Percentiles rank a stretch among this genome's conserved stretches.
phyloP scores from a whole-genome alignment of 2,113 vertebrate species.

The Lynx canadensis region DNA sequence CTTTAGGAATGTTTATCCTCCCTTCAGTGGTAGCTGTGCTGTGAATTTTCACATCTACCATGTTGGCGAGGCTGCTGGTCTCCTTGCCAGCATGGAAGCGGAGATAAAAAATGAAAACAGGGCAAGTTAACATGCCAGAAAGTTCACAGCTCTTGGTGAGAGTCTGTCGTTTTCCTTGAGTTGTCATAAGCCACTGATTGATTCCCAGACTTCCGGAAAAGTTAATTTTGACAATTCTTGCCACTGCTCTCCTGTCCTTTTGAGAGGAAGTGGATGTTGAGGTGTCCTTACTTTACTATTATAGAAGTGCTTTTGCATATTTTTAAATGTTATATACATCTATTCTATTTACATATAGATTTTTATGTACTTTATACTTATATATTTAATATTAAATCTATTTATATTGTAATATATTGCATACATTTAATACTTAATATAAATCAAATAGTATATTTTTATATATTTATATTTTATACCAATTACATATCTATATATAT shows the following conservation, averaged over 20 bases:
- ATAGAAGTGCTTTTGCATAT: not conserved
- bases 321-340: not conserved
- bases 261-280: not conserved
- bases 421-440: not conserved
- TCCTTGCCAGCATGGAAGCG: no score
- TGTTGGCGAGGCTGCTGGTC: not conserved
- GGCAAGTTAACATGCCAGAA: not conserved
- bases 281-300: not conserved
- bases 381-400: not conserved
- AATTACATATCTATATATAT: not conserved
- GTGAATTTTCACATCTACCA: not conserved
- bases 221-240: not conserved
- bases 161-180: not conserved
- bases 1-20: not conserved
- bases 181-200: not conserved
- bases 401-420: not conserved
- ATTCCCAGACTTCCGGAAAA: not conserved
- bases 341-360: not conserved
- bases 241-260: not conserved
- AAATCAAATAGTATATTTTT: not conserved
- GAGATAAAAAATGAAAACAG: not conserved
- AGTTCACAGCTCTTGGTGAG: not conserved
- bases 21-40: not conserved
- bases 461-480: not conserved
- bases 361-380: not conserved